phyloP scores from a whole-genome alignment of 2,888 invertebrate genomes.

The Pristionchus mayeri region DNA sequence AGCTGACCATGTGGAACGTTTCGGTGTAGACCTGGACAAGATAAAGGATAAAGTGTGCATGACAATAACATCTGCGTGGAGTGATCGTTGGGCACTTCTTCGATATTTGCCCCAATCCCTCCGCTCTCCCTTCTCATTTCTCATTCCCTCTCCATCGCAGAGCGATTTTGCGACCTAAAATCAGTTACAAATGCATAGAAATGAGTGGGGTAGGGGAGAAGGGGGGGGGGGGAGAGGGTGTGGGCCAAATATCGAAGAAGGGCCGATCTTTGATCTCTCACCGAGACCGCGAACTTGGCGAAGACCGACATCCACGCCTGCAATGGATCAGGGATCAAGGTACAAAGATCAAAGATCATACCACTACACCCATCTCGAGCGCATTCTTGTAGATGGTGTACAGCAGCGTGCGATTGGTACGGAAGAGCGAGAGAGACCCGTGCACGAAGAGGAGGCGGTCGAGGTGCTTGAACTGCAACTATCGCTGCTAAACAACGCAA shows the following conservation, averaged over 20 bases:
- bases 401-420: slow-evolving; percentile 56
- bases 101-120: too few species aligned
- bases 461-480: slow-evolving; percentile 54
- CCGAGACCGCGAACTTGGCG: slow-evolving; percentile 51
- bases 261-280: background rate
- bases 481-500: slow-evolving; percentile 11
- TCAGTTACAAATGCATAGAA: too few species aligned
- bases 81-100: too few species aligned
- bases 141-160: too few species aligned
- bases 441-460: slow-evolving; percentile 59
- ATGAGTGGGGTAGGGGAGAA: too few species aligned
- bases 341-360: slow-evolving; percentile 3
- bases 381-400: slow-evolving; percentile 60
- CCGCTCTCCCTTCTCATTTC: too few species aligned
- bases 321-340: background rate
- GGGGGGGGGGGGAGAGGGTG: too few species aligned
- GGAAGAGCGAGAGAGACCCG: slow-evolving; percentile 55
- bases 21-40: slow-evolving; percentile 50
- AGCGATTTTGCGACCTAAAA: too few species aligned
- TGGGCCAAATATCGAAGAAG: too few species aligned
- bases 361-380: slow-evolving; percentile 52
- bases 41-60: background rate
- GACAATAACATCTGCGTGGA: too few species aligned
- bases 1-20: slow-evolving; percentile 25
- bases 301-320: slow-evolving; percentile 49